Conservation (phyloP, 1,140 invertebrate species). For the fruit fly (Drosophila melanogaster) region DNA sequence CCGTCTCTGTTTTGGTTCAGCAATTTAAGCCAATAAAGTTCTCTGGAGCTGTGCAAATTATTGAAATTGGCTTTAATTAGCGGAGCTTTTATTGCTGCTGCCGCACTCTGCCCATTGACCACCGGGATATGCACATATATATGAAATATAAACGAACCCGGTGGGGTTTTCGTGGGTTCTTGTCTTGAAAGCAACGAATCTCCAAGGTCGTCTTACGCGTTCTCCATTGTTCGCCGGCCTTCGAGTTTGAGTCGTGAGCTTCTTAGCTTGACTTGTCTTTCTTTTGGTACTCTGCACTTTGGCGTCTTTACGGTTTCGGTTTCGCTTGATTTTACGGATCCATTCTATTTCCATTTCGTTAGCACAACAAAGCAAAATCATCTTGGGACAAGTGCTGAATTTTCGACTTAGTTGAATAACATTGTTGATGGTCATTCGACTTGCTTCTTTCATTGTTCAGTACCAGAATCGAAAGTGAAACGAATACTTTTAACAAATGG, state of each 20-base stretch:
- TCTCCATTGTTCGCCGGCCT: conserved; percentile 52
- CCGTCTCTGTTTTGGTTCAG: conserved; percentile 36
- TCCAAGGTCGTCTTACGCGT: conserved; percentile 62
- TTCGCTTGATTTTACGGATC: conserved; percentile 42
- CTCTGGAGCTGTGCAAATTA: conserved; percentile 63
- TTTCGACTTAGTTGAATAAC: conserved; percentile 44
- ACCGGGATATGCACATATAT: neutral
- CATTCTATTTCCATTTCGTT: conserved; percentile 48
- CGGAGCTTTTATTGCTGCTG: conserved; percentile 74
- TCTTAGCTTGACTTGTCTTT: conserved; percentile 46
- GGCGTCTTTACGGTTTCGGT: conserved; percentile 35
- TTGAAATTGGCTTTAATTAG: conserved; percentile 81
- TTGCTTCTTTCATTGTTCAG: conserved; percentile 11
- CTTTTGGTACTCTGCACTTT: conserved; percentile 66
- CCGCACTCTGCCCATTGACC: conserved; percentile 42
- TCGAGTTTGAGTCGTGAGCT: conserved; percentile 47
- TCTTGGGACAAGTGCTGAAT: conserved; percentile 47
- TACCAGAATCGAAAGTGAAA: conserved; percentile 51
- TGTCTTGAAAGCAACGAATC: conserved; percentile 51
- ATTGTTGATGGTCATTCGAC: conserved; percentile 54
- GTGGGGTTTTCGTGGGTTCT: conserved; percentile 32
- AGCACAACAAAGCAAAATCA: conserved; percentile 41
- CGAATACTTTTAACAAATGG: conserved; percentile 24
- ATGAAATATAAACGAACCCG: conserved; percentile 17
- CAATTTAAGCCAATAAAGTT: conserved; percentile 78